These are phyloP conservation scores for Cotesia chilonis DNA, from an alignment of 1,140 invertebrate species.

Conservation along the genomic window DNA sequence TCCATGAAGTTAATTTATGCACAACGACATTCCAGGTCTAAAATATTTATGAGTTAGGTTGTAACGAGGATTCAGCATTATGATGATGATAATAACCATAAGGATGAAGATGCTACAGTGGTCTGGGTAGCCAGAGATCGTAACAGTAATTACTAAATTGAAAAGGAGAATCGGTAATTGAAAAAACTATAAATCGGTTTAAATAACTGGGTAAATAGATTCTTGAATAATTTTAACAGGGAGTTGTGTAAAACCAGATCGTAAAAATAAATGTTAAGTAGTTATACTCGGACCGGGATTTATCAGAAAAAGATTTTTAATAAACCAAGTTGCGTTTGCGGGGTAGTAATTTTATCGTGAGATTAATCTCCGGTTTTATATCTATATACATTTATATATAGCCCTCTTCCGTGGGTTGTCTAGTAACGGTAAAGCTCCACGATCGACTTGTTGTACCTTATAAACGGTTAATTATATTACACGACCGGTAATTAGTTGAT, in stretches of 20 bases:
- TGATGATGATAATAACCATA: no score
- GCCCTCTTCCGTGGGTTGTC: constrained; percentile 42
- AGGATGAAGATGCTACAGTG: not conserved
- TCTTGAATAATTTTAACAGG: no score
- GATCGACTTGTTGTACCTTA: constrained; percentile 8
- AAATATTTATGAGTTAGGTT: constrained; percentile 23
- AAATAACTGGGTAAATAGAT: no score
- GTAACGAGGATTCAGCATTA: not conserved
- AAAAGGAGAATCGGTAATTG: no score
- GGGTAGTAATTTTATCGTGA: constrained; percentile 49
- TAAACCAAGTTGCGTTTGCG: not conserved
- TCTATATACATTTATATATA: constrained; percentile 20
- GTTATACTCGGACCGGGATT: not conserved
- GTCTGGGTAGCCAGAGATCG: not conserved
- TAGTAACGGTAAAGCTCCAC: constrained; percentile 55
- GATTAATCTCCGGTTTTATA: constrained; percentile 56
- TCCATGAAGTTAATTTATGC: constrained; percentile 28
- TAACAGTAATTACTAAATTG: no score
- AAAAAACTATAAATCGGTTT: no score
- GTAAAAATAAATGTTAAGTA: no score
- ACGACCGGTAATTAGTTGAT: constrained; percentile 53
- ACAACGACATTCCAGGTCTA: constrained; percentile 13
- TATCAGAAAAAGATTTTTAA: not conserved
- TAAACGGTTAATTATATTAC: constrained; percentile 55
- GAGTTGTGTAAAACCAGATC: no score